Conservation (phyloP, 1,140 invertebrate species). For the Penaeus indicus region DNA sequence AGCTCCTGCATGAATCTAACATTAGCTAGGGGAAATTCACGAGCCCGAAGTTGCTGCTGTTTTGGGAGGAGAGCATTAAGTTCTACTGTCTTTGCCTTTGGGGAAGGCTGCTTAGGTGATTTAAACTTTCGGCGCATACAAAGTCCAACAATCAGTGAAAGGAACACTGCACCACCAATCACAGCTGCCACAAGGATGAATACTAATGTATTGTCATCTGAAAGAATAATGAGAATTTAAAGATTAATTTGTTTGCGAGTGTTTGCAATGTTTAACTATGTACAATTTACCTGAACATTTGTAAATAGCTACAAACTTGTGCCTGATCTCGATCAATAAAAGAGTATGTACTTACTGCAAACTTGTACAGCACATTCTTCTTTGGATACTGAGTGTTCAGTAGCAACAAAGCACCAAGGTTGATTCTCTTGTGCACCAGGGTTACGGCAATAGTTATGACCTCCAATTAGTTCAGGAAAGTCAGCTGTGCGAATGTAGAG, state of each 20-base stretch:
- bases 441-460: constrained; percentile 94
- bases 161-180: constrained; percentile 72
- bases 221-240: neutral
- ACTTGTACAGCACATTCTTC: constrained; percentile 71
- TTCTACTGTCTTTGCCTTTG: constrained; percentile 75
- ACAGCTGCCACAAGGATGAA: constrained; percentile 74
- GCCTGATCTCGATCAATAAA: constrained; percentile 48
- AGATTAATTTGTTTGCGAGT: no score
- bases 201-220: constrained; percentile 62
- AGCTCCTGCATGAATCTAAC: constrained; percentile 93
- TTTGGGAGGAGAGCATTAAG: constrained; percentile 81
- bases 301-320: neutral
- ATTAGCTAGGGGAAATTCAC: constrained; percentile 79
- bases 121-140: constrained; percentile 64
- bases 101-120: constrained; percentile 51
- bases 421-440: constrained; percentile 82
- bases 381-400: constrained; percentile 67
- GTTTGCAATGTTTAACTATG: neutral
- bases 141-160: constrained; percentile 67
- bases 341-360: constrained; percentile 65
- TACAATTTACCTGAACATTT: neutral
- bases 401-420: constrained; percentile 89
- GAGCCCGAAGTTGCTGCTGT: constrained; percentile 68
- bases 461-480: constrained; percentile 85
- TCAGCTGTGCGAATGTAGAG: constrained; percentile 81